Base-by-base conservation (phyloP, 2,113 vertebrate genomes). In the Cynocephalus volans region DNA sequence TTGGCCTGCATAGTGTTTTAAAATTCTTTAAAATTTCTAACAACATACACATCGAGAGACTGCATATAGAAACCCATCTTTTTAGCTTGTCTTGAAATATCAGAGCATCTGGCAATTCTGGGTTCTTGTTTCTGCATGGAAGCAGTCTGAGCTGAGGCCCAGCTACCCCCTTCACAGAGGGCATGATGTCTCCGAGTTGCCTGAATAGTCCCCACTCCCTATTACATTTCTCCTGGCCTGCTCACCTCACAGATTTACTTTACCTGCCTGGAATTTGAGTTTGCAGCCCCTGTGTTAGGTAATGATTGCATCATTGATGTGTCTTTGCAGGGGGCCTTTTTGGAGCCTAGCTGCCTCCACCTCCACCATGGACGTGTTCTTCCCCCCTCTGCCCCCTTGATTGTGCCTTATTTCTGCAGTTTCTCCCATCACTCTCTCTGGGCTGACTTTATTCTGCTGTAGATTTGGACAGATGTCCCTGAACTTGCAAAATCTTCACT, bases 1-100 rank as follows among this genome's bases (percentile, higher is more conserved):
- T 97, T 97, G 96, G 96, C 95, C 86, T n/a, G 12, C 45, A 13
- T 33, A 56, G 33, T 82, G 79, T 97, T 96, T 96, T 94, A 95
- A 79, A 93, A 93, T 93, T 96, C 97, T 94, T 95, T 79, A 60
- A 81, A 91, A 52, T 88, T 80, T 95, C 93, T 84, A 94, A 90
- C 96, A 91, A 94, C 91, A 91, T 88, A 89, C 52, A 85, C 86
- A 91, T 75, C 6, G 48, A 82, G 95, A 96, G 41, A 73, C 33
- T 84, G 88, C n/a, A 33, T 76, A 17, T 33, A 77, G 95, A 85
- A 90, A 90, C n/a, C 88, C 79, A 52, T 94, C 58, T 67, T 92
- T 90, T 10, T 60, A 82, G 88, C 84, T 93, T 81, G 36, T 67
- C 90, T 90, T 76, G 93, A 83, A 97, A 77, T 84, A 73, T 56